phyloP scores from a whole-genome alignment of 1,140 invertebrate genomes.

The Thaumetopoea pityocampa region DNA sequence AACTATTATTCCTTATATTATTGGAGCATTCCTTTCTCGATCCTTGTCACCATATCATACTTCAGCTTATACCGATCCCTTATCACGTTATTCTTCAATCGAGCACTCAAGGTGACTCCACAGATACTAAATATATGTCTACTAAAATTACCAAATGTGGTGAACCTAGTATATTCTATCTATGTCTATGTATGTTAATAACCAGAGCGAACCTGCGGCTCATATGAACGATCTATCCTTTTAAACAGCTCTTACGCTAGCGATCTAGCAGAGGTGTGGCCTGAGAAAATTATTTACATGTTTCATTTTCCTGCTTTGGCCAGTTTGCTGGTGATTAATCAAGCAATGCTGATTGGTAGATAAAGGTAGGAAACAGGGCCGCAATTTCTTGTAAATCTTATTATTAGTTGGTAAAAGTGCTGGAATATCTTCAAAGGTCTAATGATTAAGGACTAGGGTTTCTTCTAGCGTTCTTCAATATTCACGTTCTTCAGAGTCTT shows the following conservation, averaged over 20 bases:
- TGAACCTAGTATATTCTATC: slow-evolving; percentile 1
- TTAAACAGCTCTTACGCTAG: slow-evolving; percentile 33
- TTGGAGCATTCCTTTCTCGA: too few relatives aligned
- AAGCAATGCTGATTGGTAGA: too few relatives aligned
- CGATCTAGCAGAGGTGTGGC: slow-evolving; percentile 24
- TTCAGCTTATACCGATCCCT: too few relatives aligned
- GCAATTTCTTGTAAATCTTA: neutral
- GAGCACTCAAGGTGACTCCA: too few relatives aligned
- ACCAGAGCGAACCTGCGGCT: slow-evolving; percentile 23
- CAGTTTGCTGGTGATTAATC: neutral
- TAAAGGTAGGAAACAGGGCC: neutral
- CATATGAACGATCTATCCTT: slow-evolving; percentile 46
- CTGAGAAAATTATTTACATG: slow-evolving; percentile 25
- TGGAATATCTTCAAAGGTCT: too few relatives aligned
- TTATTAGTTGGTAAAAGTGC: too few relatives aligned
- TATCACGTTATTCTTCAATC: too few relatives aligned
- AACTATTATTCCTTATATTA: too few relatives aligned
- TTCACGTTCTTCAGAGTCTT: too few relatives aligned
- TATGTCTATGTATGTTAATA: slow-evolving; percentile 8
- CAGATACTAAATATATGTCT: neutral
- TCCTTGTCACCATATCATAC: too few relatives aligned
- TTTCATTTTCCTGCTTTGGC: slow-evolving; percentile 11
- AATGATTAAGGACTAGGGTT: too few relatives aligned
- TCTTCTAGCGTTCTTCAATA: too few relatives aligned
- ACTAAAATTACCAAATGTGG: neutral